Evolutionary conservation across 53 echinoderm and acorn worm species (phyloP).

Genomic region (Crossaster papposus): DNA sequence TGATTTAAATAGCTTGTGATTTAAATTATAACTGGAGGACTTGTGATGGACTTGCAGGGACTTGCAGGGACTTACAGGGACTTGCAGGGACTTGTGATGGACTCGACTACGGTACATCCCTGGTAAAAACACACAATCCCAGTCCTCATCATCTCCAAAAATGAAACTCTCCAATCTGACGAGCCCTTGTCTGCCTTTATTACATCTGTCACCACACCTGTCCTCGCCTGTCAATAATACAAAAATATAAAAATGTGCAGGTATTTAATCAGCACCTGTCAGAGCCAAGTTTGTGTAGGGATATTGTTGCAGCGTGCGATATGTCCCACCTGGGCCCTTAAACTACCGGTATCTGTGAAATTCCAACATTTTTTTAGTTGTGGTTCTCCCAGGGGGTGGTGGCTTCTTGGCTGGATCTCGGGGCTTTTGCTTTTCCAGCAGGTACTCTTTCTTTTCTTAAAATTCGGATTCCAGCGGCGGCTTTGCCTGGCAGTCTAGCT

Average conservation of each 20-base stretch:
- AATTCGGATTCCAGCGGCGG: background rate
- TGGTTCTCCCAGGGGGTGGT: conserved; percentile 20
- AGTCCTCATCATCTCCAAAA: background rate
- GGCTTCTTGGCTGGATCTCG: background rate
- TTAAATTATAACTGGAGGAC: no score
- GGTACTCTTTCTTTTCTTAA: conserved; percentile 4
- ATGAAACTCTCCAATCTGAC: background rate
- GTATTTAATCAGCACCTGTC: conserved; percentile 24
- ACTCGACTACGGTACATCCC: no score
- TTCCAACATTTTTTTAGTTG: conserved; percentile 6
- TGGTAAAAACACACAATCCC: background rate
- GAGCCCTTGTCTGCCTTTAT: conserved; percentile 12
- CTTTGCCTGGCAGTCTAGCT: background rate
- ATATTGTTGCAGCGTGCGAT: conserved; percentile 19
- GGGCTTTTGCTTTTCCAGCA: conserved; percentile 11
- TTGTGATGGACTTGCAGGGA: no score
- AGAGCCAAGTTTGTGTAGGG: background rate
- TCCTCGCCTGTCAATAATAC: background rate
- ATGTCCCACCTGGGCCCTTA: conserved; percentile 11
- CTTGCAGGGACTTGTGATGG: no score
- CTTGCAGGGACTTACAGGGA: no score
- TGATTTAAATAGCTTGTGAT: no score
- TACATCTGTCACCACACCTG: conserved; percentile 27
- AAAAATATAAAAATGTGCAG: conserved; percentile 12
- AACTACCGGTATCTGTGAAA: background rate